These are phyloP conservation scores for Psammodynastes pulverulentus DNA, from an alignment of 2,113 vertebrate genomes.

Conservation along the genomic window DNA sequence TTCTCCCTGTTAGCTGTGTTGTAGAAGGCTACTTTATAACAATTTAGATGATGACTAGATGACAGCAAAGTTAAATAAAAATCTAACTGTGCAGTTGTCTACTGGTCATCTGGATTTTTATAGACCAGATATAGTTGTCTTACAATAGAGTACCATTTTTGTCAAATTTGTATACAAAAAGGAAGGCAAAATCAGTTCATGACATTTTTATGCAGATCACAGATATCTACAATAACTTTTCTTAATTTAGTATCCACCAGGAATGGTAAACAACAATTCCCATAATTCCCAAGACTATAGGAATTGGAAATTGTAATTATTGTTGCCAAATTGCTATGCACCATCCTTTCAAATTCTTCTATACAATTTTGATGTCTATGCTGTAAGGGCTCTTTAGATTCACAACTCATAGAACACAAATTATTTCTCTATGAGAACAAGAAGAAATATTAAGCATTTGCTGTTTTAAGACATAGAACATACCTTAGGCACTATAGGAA, in stretches of 20 bases:
- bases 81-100: background rate
- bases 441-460: background rate
- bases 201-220: background rate
- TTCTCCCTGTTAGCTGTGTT: background rate
- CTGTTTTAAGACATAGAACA: background rate
- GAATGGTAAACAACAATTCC: background rate
- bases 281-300: background rate
- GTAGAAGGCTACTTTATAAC: background rate
- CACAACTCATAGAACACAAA: background rate
- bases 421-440: background rate
- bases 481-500: background rate
- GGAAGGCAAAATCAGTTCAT: background rate
- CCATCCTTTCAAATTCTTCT: background rate
- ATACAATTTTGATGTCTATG: background rate
- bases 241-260: background rate
- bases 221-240: background rate
- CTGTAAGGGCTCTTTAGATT: background rate
- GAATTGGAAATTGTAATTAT: background rate
- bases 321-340: background rate
- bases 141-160: background rate
- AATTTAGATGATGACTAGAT: background rate
- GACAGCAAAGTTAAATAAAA: background rate
- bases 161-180: background rate
- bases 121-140: background rate
- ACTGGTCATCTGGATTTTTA: background rate